phyloP scores from a whole-genome alignment of 1,140 invertebrate genomes.

The Hylaeus volcanicus region DNA sequence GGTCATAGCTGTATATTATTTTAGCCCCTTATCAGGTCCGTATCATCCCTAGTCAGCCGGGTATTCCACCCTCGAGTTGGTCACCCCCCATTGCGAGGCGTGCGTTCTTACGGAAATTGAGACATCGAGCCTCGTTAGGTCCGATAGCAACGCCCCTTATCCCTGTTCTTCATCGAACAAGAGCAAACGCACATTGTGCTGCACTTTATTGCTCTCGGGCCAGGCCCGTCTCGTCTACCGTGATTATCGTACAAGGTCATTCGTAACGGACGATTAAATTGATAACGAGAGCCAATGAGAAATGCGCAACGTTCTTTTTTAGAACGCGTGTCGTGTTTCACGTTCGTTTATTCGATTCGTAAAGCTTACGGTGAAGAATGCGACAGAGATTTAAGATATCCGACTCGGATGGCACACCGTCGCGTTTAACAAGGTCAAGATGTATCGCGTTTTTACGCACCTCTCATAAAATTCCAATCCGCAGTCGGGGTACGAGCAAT shows the following conservation, averaged over 20 bases:
- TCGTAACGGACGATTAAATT: constrained; percentile 37
- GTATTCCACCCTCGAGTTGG: constrained; percentile 35
- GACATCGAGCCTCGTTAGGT: constrained; percentile 71
- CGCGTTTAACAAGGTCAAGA: constrained; percentile 34
- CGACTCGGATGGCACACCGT: neutral
- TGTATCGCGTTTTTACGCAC: constrained; percentile 52
- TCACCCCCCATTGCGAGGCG: constrained; percentile 59
- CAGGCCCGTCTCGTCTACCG: neutral
- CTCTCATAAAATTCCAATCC: constrained; percentile 54
- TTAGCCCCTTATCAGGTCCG: constrained; percentile 68
- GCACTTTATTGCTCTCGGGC: constrained; percentile 45
- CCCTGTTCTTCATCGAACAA: constrained; percentile 31
- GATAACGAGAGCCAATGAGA: constrained; percentile 5
- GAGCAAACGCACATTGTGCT: constrained; percentile 41
- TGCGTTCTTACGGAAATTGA: constrained; percentile 75
- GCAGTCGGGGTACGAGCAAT: constrained; percentile 57
- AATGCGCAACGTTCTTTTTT: neutral
- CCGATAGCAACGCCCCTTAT: constrained; percentile 58
- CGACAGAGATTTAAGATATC: neutral
- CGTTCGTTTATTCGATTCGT: too few relatives aligned
- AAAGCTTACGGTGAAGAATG: neutral
- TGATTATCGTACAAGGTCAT: constrained; percentile 28
- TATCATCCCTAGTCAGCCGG: constrained; percentile 61
- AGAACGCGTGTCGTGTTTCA: neutral
- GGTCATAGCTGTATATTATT: constrained; percentile 60